Conservation (phyloP, 2,113 vertebrate genomes). For the Protomyctophum bolini region DNA sequence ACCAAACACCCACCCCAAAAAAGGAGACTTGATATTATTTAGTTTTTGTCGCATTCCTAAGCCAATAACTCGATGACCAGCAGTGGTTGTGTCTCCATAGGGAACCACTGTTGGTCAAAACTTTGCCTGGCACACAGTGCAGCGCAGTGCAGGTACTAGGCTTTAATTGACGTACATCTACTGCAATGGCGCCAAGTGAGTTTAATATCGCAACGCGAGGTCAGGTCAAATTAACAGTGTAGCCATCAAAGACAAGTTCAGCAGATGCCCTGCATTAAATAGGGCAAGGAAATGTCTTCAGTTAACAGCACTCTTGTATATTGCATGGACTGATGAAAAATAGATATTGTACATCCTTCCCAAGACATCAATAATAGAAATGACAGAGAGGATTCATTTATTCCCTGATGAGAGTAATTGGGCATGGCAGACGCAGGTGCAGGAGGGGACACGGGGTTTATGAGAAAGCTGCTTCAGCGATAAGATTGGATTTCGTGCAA, state of each 20-base stretch:
- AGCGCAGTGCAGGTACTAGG: no score
- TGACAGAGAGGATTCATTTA: constrained; percentile 56
- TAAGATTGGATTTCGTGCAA: constrained; percentile 59
- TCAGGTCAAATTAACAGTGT: neutral
- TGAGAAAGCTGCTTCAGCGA: constrained; percentile 63
- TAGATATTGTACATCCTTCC: constrained; percentile 57
- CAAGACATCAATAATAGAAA: constrained; percentile 67
- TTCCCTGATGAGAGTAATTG: constrained; percentile 60
- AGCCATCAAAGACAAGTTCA: constrained; percentile 20
- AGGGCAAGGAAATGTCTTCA: constrained; percentile 35
- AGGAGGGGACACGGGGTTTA: constrained; percentile 42
- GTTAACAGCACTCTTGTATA: constrained; percentile 65
- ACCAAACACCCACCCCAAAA: no score
- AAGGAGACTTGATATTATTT: no score
- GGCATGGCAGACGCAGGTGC: constrained; percentile 55
- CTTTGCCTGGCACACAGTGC: no score
- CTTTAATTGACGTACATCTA: no score
- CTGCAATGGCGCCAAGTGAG: no score
- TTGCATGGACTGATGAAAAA: constrained; percentile 76
- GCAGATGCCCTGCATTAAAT: constrained; percentile 44
- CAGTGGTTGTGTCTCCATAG: no score
- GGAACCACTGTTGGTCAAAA: no score
- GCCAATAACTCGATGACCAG: no score
- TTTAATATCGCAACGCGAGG: no score
- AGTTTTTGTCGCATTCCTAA: no score